These are phyloP conservation scores for Aradophagus sp. DNA, from an alignment of 1,140 invertebrate genomes.

Conservation along the genomic window DNA sequence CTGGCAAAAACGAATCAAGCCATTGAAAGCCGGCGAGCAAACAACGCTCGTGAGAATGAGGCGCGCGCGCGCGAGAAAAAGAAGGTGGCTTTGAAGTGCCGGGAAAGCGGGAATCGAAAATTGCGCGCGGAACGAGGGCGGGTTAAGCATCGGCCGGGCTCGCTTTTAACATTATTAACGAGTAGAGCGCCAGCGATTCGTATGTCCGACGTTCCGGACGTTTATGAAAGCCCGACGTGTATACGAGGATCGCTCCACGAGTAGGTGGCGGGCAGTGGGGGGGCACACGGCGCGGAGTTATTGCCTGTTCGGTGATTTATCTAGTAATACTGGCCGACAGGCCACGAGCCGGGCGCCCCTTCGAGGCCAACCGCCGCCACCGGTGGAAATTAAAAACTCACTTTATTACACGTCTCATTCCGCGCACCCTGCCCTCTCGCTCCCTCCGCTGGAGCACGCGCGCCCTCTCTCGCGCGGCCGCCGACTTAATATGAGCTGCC, in stretches of 20 bases:
- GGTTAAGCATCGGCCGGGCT: neutral
- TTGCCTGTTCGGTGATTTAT: slow-evolving; percentile 76
- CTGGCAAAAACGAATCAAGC: too few species aligned
- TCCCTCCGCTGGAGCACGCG: slow-evolving; percentile 28
- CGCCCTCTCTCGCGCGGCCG: slow-evolving; percentile 38
- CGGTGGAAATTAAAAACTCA: slow-evolving; percentile 75
- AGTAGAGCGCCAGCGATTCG: slow-evolving; percentile 57
- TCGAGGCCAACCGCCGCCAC: slow-evolving; percentile 67
- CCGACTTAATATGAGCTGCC: slow-evolving; percentile 73
- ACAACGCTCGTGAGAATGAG: too few species aligned
- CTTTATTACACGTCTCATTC: slow-evolving; percentile 76
- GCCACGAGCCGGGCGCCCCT: slow-evolving; percentile 69
- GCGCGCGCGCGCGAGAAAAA: too few species aligned
- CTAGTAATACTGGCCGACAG: slow-evolving; percentile 76
- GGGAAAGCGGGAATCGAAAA: too few species aligned
- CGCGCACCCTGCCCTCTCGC: slow-evolving; percentile 19
- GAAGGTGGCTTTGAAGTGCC: too few species aligned
- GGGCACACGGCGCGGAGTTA: slow-evolving; percentile 66
- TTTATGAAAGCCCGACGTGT: slow-evolving; percentile 64
- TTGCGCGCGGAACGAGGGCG: too few species aligned
- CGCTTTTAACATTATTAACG: slow-evolving; percentile 61
- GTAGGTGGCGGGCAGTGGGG: slow-evolving; percentile 3
- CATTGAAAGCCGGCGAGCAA: too few species aligned
- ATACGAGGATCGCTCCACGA: slow-evolving; percentile 31
- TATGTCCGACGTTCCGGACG: slow-evolving; percentile 51